phyloP scores from a whole-genome alignment of 2,797 vertebrate genomes.

The Hybognathus amarus region DNA sequence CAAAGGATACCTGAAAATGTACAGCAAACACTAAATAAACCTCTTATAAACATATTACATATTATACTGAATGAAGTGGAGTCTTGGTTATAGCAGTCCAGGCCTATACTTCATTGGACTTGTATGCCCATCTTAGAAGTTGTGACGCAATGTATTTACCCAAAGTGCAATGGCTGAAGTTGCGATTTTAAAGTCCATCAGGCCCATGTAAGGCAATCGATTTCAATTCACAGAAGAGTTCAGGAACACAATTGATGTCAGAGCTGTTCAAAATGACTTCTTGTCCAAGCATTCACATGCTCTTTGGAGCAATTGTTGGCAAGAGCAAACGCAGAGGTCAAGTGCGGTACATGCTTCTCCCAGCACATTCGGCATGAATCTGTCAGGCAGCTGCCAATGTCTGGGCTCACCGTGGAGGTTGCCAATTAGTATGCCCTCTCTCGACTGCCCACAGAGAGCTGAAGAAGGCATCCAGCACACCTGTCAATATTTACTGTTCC shows the following conservation, averaged over 20 bases:
- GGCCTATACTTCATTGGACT: constrained; percentile 30
- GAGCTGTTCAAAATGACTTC: constrained; percentile 74
- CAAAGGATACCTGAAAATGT: neutral
- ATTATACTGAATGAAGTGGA: neutral
- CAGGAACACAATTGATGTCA: constrained; percentile 75
- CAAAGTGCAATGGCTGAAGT: constrained; percentile 65
- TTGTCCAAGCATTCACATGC: constrained; percentile 71
- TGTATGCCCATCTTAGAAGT: constrained; percentile 54
- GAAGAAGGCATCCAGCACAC: constrained; percentile 64
- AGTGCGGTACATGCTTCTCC: constrained; percentile 50
- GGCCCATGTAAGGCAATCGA: constrained; percentile 67
- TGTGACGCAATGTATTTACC: constrained; percentile 43
- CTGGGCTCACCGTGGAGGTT: constrained; percentile 58
- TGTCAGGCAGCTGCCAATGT: constrained; percentile 65
- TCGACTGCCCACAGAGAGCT: constrained; percentile 57
- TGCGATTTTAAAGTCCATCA: constrained; percentile 62
- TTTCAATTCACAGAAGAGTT: constrained; percentile 70
- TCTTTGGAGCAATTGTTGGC: constrained; percentile 66
- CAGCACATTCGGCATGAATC: constrained; percentile 50
- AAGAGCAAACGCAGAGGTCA: constrained; percentile 62
- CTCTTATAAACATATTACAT: too few species aligned
- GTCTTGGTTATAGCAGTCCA: neutral
- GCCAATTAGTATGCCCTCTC: constrained; percentile 71
- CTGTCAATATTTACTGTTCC: constrained; percentile 82
- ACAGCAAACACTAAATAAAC: neutral